Base-by-base conservation (phyloP, 2,113 vertebrate species). In the Rhinolophus sinicus region DNA sequence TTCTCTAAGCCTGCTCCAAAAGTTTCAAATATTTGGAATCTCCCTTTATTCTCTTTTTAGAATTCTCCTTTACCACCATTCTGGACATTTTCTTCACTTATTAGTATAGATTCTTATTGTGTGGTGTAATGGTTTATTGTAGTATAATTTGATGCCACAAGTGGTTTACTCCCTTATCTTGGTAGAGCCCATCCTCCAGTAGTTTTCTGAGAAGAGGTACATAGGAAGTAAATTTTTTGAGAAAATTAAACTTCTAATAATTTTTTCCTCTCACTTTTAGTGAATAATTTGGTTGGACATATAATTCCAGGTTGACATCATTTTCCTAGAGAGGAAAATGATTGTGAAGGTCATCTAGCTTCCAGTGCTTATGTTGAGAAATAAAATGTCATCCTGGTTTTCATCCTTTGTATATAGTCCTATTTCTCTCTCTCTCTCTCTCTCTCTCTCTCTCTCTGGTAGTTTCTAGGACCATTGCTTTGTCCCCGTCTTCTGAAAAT, bases 231-330 rank as follows among this genome's bases (percentile, higher is more conserved):
- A 75, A 77, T 22, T 75, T 90, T 91, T 60, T 77, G 21, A 93
- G 44, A 64, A 21, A 91, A 18, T 30, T 81, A 65, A 54, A 47
- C 18, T 47, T 85, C 40, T 83, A 30, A 10, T 83, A 30, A 10
- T 56, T 86, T 80, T 87, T 93, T 83, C 70, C 16, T 88, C 7
- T 75, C 13, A 65, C 26, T 84, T 78, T 93, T 54, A 94, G 58
- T 92, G 70, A 90, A 64, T 81, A 62, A 19, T 72, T 78, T 81
- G 1, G n/a, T 67, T 83, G 18, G 40, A 40, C 21, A 52, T 35
- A 93, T 35, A 75, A 69, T 67, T 80, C n/a, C 18, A n/a, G 28
- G 24, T 54, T 88, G 44, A 84, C 88, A 30, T 90, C 2, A 44
- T 69, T 75, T 95, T 73, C 28, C 73, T n/a, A n/a, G n/a, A n/a